phyloP scores from a whole-genome alignment of 2,113 vertebrate species.

The Alosa alosa region DNA sequence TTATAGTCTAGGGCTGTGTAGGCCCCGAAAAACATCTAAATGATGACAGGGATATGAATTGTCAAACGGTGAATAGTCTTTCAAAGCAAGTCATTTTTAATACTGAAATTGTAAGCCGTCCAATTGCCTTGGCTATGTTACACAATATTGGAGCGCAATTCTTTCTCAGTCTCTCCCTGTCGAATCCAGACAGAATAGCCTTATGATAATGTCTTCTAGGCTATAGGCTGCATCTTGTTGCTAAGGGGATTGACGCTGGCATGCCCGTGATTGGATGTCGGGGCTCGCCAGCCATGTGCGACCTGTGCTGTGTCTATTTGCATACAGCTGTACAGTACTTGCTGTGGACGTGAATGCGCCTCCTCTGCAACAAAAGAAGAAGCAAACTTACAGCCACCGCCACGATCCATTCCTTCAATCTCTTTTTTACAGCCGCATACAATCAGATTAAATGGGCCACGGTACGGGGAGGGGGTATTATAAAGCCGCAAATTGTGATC shows the following conservation, averaged over 20 bases:
- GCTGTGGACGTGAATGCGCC: conserved; percentile 40
- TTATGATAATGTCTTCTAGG: not conserved
- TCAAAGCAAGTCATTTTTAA: not conserved
- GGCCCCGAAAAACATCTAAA: not conserved
- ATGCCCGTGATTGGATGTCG: conserved; percentile 44
- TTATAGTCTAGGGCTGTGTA: not conserved
- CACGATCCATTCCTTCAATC: conserved; percentile 35
- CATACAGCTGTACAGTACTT: conserved; percentile 59
- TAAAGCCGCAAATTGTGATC: conserved; percentile 56
- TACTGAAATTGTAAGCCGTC: not conserved
- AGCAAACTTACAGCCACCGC: conserved; percentile 39
- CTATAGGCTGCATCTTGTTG: conserved; percentile 45
- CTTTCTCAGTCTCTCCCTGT: not conserved
- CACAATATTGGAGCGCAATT: not conserved
- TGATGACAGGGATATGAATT: not conserved
- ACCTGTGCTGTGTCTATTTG: conserved; percentile 46
- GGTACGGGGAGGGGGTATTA: conserved; percentile 40
- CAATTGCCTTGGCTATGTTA: not conserved
- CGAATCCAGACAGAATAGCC: conserved; percentile 4
- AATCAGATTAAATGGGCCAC: conserved; percentile 37
- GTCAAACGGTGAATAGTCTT: not conserved
- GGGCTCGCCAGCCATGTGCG: conserved; percentile 49
- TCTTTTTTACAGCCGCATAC: conserved; percentile 35
- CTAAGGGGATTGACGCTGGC: conserved; percentile 36
- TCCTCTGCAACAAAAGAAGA: conserved; percentile 43